phyloP scores from a whole-genome alignment of 1,140 invertebrate genomes.

The Dendrolimus punctatus region DNA sequence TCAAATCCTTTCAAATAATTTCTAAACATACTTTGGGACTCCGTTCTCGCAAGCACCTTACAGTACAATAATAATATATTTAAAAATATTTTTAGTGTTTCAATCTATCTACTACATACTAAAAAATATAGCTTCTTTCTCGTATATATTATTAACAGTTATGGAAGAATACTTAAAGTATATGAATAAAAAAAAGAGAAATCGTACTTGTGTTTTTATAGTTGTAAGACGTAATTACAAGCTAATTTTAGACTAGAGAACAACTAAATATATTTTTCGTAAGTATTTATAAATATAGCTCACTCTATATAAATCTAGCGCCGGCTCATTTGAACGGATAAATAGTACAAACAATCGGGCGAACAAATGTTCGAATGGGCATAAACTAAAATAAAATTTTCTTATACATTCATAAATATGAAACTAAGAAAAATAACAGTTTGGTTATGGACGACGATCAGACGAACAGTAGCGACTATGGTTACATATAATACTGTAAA shows the following conservation, averaged over 20 bases:
- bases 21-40: slow-evolving; percentile 32
- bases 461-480: too few species aligned
- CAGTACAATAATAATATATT: slow-evolving; percentile 28
- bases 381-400: slow-evolving; percentile 38
- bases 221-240: slow-evolving; percentile 25
- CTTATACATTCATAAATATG: too few species aligned
- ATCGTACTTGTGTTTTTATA: slow-evolving; percentile 20
- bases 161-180: slow-evolving; percentile 52
- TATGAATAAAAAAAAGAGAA: slow-evolving; percentile 31
- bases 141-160: slow-evolving; percentile 23
- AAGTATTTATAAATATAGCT: slow-evolving; percentile 48
- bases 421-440: too few species aligned
- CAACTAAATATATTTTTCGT: slow-evolving; percentile 30
- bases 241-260: slow-evolving; percentile 59
- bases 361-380: slow-evolving; percentile 20
- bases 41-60: slow-evolving; percentile 51
- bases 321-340: too few species aligned
- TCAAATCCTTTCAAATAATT: slow-evolving; percentile 53
- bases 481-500: too few species aligned
- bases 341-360: slow-evolving; percentile 20
- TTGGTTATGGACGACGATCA: too few species aligned
- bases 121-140: slow-evolving; percentile 55
- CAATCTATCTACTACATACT: slow-evolving; percentile 34
- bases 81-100: slow-evolving; percentile 22
- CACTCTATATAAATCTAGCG: slow-evolving; percentile 20